Evolutionary conservation across 1,140 invertebrate genomes (phyloP), one percentile per base, ranked within the genome.

Genomic region (Mercenaria mercenaria): DNA sequence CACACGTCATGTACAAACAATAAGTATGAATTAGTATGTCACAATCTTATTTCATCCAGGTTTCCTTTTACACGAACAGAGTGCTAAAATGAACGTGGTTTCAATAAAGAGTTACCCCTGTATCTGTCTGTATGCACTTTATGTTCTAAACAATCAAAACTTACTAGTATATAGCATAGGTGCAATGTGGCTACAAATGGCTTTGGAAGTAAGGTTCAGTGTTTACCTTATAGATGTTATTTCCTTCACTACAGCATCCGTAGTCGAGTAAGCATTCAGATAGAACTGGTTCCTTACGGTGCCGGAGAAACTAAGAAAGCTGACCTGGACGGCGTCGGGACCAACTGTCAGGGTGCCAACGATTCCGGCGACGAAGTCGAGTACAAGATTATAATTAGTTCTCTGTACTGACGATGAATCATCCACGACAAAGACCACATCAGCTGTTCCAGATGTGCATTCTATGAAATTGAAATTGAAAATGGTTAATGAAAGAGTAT

Each of bases 381-480:
- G 18, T 41, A 89, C 72, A 3, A 34, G 43, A 4, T 61, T 29
- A n/a, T 37, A 90, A 50, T 84, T 74, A 23, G 29, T 34, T 20
- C 6, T 29, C 10, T 52, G 41, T 10, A 85, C 83, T n/a, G 83
- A 85, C 29, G 64, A 23, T 2, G 83, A 85, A 18, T 85, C 83
- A 39, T 85, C 83, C 20, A 85, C 83, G 1, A 72, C 83, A 52
- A 74, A 85, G 0, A 85, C 83, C 0, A 85, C 26, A 32, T 85
- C 83, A 52, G 67, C 83, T 26, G 29, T 29, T 26, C 83, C 64
- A 11, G 83, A 69, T n/a, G 64, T 74, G 32, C 83, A 85, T 47
- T 52, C 83, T 85, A 29, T 18, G 29, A 59, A 50, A 67, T 29
- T n/a, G n/a, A n/a, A n/a, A n/a, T 52, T 52, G 47, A 20, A 23